Conservation (phyloP, 1,140 invertebrate genomes). For the Brachionus paranguensis region DNA sequence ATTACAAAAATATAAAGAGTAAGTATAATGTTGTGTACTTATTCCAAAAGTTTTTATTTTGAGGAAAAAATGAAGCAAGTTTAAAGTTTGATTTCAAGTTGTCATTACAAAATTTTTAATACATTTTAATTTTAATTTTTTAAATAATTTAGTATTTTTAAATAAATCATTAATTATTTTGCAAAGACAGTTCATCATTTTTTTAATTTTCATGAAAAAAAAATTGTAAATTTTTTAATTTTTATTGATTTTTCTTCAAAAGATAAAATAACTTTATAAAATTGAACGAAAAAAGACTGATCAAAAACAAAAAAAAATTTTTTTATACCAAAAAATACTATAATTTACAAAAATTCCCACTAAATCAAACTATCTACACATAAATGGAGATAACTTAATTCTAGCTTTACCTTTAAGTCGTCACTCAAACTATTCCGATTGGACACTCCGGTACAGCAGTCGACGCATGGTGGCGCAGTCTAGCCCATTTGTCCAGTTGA, state of each 20-base stretch:
- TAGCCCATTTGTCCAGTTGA: background rate
- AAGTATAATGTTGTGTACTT: no score
- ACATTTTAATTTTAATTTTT: no score
- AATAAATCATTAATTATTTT: no score
- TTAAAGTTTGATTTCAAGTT: no score
- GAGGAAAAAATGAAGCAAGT: no score
- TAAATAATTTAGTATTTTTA: no score
- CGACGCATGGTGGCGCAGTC: background rate
- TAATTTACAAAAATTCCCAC: background rate
- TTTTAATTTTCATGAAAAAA: no score
- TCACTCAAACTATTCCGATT: background rate
- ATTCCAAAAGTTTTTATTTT: no score
- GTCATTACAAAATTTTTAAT: no score
- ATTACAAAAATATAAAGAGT: no score
- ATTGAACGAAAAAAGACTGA: background rate
- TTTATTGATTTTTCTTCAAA: background rate
- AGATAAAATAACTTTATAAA: background rate
- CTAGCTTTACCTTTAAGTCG: background rate
- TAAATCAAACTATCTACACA: background rate
- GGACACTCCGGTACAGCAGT: background rate
- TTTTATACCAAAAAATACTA: background rate
- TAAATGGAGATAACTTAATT: background rate
- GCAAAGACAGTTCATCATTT: no score
- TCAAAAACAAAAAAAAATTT: background rate
- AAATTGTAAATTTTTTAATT: no score